Evolutionary conservation across 1,140 invertebrate genomes (phyloP), one percentile per base, ranked within the genome.

Genomic region (Brachionus rotundiformis): DNA sequence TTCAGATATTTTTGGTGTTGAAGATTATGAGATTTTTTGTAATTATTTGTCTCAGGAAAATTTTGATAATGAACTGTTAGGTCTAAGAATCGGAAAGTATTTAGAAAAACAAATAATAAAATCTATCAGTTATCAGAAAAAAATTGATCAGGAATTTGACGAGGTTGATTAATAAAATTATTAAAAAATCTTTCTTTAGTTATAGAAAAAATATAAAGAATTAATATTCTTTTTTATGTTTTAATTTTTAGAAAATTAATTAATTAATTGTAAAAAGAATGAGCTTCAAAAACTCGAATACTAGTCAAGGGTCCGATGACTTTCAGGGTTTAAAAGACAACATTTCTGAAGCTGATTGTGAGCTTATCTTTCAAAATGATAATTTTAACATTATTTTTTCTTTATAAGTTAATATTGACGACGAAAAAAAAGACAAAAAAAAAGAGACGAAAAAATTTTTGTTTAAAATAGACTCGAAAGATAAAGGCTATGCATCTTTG

Each of bases 401-500:
- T 79, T 13, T 54, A 19, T n/a, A 39, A 79, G 76, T 63, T 31
- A 59, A 39, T 59, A n/a, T 73, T 44, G 76, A 79, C 27, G 76
- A 59, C 10, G 59, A 79, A 31, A 54, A 39, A 59, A 54, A 59
- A 13, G 44, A 59, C 31, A 79, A 63, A 33, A 79, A 79, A 41
- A 79, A 79, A 39, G 76, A 79, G 7, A 59, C 76, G 10, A 79
- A 79, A 59, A 79, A 79, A 59, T 79, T 79, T n/a, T 31, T 79
- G n/a, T 79, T 79, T 27, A 79, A 79, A 79, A 79, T 59, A 63
- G 76, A 79, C 6, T 59, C 76, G 11, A 79, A 79, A 41, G 76
- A 79, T 25, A 79, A 63, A 63, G 76, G 76, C 47, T 79, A 79
- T 79, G 23, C 76, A 13, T 36, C 23, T 25, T 25, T 79, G 23